phyloP scores from a whole-genome alignment of 1,140 invertebrate species.

The Eulimnadia texana region DNA sequence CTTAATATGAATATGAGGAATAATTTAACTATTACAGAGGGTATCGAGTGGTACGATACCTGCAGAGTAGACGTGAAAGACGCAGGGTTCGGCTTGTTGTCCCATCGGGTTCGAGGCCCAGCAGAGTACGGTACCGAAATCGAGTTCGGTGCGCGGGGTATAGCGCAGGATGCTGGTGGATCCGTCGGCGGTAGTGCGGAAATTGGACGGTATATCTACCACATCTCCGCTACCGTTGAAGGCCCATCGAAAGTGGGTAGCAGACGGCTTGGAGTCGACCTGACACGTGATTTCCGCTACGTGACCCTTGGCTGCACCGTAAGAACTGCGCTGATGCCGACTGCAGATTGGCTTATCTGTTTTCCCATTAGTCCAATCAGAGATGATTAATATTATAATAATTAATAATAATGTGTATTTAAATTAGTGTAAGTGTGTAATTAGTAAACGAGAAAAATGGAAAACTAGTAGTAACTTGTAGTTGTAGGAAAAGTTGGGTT shows the following conservation, averaged over 20 bases:
- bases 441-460: too few relatives aligned
- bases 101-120: slow-evolving; percentile 28
- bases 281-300: slow-evolving; percentile 19
- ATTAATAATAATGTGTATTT: too few relatives aligned
- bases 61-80: slow-evolving; percentile 27
- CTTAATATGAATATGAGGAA: too few relatives aligned
- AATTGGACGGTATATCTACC: slow-evolving; percentile 16
- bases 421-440: too few relatives aligned
- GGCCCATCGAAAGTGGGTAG: slow-evolving; percentile 20
- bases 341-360: slow-evolving; percentile 50
- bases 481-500: too few relatives aligned
- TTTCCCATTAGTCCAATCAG: too few relatives aligned
- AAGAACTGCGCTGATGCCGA: slow-evolving; percentile 43
- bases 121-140: slow-evolving; percentile 29
- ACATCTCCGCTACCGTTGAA: slow-evolving; percentile 20
- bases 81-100: slow-evolving; percentile 25
- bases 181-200: slow-evolving; percentile 19
- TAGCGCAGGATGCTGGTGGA: slow-evolving; percentile 25
- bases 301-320: slow-evolving; percentile 15
- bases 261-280: slow-evolving; percentile 22
- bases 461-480: too few relatives aligned
- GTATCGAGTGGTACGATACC: slow-evolving; percentile 24
- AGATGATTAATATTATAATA: too few relatives aligned
- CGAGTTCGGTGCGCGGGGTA: slow-evolving; percentile 24
- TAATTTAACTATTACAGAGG: too few relatives aligned